These are phyloP conservation scores for Haemorhous mexicanus DNA, from an alignment of 2,113 vertebrate species.

Conservation along the genomic window DNA sequence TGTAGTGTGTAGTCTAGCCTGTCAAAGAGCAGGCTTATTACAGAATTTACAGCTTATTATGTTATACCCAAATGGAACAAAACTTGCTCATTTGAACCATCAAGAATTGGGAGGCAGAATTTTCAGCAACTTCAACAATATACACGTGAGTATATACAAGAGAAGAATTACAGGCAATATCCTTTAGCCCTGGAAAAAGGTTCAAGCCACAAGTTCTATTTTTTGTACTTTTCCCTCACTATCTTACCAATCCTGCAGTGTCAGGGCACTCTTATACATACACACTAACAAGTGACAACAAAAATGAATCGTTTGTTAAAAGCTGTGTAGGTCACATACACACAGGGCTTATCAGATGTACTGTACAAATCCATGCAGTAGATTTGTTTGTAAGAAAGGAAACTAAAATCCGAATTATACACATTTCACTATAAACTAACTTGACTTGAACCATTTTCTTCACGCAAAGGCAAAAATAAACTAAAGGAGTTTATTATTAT, in stretches of 20 bases:
- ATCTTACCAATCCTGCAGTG: background rate
- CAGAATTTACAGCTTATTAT: background rate
- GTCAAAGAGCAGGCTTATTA: background rate
- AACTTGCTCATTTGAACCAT: background rate
- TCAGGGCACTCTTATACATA: accelerated
- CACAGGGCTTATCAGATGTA: accelerated
- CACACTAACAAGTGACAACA: background rate
- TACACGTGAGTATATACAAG: accelerated
- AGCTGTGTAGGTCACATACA: background rate
- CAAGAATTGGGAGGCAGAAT: background rate
- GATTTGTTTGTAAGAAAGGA: accelerated
- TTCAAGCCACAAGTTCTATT: background rate
- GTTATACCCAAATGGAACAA: background rate
- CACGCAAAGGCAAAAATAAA: accelerated
- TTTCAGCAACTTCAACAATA: background rate
- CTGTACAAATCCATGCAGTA: background rate
- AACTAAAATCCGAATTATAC: accelerated
- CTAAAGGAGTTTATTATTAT: background rate
- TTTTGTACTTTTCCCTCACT: background rate
- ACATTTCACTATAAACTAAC: background rate
- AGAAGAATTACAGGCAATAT: background rate
- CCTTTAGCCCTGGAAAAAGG: background rate
- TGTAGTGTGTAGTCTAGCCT: background rate
- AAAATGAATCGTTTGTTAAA: accelerated
- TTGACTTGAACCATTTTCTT: background rate